These are phyloP conservation scores for Bombus sibiricus DNA, from an alignment of 1,140 invertebrate species.

Conservation along the genomic window DNA sequence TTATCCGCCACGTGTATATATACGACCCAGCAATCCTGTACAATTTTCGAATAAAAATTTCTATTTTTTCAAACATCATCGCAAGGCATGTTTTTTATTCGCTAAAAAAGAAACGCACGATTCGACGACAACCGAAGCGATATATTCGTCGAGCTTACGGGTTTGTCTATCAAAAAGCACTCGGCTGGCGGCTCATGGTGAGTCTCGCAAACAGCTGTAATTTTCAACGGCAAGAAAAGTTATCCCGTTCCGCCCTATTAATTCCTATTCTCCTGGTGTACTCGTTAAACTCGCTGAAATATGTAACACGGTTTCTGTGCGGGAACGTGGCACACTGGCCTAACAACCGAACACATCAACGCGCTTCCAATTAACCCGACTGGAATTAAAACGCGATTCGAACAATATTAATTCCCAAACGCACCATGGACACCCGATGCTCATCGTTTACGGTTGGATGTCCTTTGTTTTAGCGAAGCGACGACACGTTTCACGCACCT, in stretches of 20 bases:
- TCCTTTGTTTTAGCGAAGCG: background rate
- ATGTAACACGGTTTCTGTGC: background rate
- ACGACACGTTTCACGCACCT: background rate
- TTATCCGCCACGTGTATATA: no score
- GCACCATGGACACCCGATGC: background rate
- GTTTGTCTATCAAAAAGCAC: background rate
- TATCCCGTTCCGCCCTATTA: constrained; percentile 21
- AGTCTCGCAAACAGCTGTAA: background rate
- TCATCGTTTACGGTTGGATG: background rate
- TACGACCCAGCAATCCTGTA: no score
- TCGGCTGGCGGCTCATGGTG: background rate
- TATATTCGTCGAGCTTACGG: no score
- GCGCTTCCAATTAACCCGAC: constrained; percentile 5
- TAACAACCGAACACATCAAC: no score
- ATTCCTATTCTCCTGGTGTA: constrained; percentile 10
- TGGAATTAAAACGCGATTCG: background rate
- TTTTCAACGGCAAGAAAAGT: constrained; percentile 9
- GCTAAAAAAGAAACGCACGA: background rate
- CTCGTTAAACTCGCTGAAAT: constrained; percentile 28
- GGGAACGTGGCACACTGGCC: background rate
- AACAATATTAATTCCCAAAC: constrained; percentile 11
- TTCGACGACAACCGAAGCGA: background rate
- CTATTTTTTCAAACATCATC: background rate
- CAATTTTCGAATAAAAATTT: background rate
- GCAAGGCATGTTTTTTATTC: no score